phyloP scores from a whole-genome alignment of 35 echinoderm and acorn worm species.

The Amphiura filiformis region DNA sequence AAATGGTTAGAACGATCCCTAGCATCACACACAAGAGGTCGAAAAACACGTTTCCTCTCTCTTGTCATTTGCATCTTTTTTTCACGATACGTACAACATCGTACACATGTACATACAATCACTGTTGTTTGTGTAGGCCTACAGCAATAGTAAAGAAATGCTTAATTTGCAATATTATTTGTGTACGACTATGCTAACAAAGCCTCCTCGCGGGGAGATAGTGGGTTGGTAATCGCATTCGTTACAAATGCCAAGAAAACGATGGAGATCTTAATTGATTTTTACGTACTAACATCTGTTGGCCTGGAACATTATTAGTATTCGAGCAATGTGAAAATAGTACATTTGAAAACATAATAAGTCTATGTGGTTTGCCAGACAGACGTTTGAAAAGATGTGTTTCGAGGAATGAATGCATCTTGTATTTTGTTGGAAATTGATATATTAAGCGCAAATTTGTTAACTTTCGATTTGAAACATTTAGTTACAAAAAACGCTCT shows the following conservation, averaged over 20 bases:
- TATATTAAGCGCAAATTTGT: too few species aligned
- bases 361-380: too few species aligned
- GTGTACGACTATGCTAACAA: not conserved
- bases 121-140: not conserved
- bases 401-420: too few species aligned
- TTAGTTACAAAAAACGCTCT: too few species aligned
- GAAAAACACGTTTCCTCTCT: too few species aligned
- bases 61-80: too few species aligned
- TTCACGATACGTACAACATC: too few species aligned
- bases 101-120: not conserved
- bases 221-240: not conserved
- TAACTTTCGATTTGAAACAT: too few species aligned
- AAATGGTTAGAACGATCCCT: not conserved
- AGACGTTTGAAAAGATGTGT: too few species aligned
- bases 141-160: not conserved
- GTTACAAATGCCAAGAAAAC: not conserved
- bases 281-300: not conserved
- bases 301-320: not conserved
- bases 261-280: conserved; percentile 8
- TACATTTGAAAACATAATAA: not conserved
- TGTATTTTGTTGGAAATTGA: too few species aligned
- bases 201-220: not conserved
- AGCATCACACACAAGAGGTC: not conserved
- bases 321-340: not conserved
- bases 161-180: not conserved